Base-by-base conservation (phyloP, 2,888 invertebrate species). In the Dichetophora obliterata region DNA sequence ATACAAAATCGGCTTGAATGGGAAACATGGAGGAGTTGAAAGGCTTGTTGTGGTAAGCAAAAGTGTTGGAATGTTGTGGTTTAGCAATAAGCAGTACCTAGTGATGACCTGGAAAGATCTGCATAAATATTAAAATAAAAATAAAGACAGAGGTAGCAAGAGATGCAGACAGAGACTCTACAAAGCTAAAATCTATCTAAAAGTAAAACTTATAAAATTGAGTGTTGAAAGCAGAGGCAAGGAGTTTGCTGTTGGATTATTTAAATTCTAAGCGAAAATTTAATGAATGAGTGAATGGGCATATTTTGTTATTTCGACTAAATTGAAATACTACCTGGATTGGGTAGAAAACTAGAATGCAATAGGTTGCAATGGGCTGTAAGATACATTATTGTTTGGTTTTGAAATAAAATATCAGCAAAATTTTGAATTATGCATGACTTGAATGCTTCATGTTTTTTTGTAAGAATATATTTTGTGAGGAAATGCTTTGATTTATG, bases 161-260 rank as follows among this genome's bases (percentile, higher is more conserved):
- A 66, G 48, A 31, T 9, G 4, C 11, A 16, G 43, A 66, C 37
- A 43, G 22, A 22, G n/a, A n/a, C n/a, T n/a, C n/a, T n/a, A n/a
- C n/a, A n/a, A n/a, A n/a, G 22, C 22, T 43, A 37, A n/a, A 37
- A 11, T 31, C 57, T 6, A 57, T 22, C 57, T 31, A 22, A 11
- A 24, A 37, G 19, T 19, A 5, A 11, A 19, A 11, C 37, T 6
- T 22, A 31, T 69, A 31, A 54, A 31, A 27, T 48, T 61, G 59
- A 24, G 14, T 72, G 72, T 43, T 61, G 72, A 61, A 27, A 48
- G 52, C 34, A 31, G 27, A 16, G 48, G 19, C 14, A 24, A 9
- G 66, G 31, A 24, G 66, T 37, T 52, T 66, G 66, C 31, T 74
- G 66, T 74, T 74, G 66, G 66, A 74, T 74, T 52, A 74, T 74